Evolutionary conservation across 2,888 invertebrate species (phyloP).

Genomic region (Eristalis intricaria): DNA sequence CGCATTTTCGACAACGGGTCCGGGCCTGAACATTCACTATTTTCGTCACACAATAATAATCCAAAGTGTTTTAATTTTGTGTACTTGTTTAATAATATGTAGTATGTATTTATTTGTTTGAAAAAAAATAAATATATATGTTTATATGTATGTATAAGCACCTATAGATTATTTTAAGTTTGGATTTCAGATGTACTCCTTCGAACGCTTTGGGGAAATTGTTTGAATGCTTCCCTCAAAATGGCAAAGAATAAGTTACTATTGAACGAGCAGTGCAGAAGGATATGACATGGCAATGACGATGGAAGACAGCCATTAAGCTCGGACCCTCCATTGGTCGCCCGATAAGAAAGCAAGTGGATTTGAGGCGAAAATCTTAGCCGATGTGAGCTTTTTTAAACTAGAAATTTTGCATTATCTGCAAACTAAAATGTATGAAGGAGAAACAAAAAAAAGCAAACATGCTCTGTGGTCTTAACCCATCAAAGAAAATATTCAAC

Average conservation of each 20-base stretch:
- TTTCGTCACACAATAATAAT: constrained; percentile 42
- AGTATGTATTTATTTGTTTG: constrained; percentile 26
- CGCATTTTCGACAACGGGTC: constrained; percentile 20
- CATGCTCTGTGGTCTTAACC: no score
- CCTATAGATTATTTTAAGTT: constrained; percentile 62
- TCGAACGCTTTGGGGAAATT: constrained; percentile 37
- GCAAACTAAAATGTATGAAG: no score
- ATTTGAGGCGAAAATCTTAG: no score
- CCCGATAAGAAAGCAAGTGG: no score
- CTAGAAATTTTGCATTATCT: no score
- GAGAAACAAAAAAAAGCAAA: no score
- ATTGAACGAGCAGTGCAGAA: no score
- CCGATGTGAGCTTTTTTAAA: no score
- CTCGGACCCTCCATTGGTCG: no score
- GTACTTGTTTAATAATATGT: constrained; percentile 11
- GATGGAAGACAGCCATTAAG: no score
- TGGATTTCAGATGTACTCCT: constrained; percentile 6
- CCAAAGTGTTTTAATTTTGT: constrained; percentile 37
- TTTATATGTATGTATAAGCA: constrained; percentile 55
- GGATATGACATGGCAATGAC: no score
- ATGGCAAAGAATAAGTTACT: constrained; percentile 8
- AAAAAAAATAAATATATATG: constrained; percentile 29
- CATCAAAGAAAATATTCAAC: no score
- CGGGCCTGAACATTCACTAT: constrained; percentile 36
- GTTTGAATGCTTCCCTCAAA: neutral